Conservation (phyloP, 2,797 vertebrate species). For the Pristis pectinata region DNA sequence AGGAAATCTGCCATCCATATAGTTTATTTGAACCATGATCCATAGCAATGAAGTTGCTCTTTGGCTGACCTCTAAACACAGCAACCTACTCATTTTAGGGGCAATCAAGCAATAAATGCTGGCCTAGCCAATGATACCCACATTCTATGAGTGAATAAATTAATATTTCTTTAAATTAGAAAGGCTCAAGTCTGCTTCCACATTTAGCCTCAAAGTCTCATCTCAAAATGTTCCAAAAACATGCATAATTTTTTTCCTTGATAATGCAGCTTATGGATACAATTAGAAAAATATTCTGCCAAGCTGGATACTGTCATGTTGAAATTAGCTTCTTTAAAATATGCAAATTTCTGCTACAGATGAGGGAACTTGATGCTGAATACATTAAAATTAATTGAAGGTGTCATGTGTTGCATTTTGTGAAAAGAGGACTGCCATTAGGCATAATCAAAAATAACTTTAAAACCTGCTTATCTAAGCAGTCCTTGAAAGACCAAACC, state of each 20-base stretch:
- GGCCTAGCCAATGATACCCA: no score
- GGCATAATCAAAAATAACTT: neutral
- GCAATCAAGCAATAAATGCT: no score
- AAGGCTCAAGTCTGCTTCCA: no score
- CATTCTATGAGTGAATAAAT: no score
- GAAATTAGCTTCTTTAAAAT: neutral
- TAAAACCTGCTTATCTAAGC: neutral
- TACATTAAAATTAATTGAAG: slow-evolving; percentile 25
- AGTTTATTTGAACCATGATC: no score
- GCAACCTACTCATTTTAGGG: no score
- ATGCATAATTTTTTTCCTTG: neutral
- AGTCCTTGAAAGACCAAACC: neutral
- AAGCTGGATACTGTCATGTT: neutral
- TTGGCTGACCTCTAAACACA: no score
- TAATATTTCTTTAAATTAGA: no score
- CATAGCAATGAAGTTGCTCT: no score
- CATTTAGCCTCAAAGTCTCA: neutral
- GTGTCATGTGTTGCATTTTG: neutral
- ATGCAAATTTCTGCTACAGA: neutral
- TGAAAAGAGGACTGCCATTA: neutral
- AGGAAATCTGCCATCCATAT: no score
- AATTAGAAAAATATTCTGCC: neutral
- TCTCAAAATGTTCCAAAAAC: neutral
- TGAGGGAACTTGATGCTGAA: neutral
- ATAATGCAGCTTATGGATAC: neutral